Conservation (phyloP, 2,113 vertebrate species). For the Gasterosteus aculeatus region DNA sequence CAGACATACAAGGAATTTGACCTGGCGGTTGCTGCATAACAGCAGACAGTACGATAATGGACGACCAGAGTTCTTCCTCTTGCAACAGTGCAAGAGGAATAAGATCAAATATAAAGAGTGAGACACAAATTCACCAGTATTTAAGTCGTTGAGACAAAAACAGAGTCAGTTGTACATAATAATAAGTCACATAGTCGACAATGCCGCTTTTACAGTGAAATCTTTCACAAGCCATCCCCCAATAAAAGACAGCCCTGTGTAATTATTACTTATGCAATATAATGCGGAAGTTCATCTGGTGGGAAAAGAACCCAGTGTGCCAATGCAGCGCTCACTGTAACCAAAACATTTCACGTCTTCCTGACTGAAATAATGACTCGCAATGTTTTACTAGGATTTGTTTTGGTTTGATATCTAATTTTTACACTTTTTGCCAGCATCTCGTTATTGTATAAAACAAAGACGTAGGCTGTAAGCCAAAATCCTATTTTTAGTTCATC, state of each 20-base stretch:
- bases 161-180: not conserved
- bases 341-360: not conserved
- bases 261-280: not conserved
- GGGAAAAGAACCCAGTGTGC: not conserved
- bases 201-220: not conserved
- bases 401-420: not conserved
- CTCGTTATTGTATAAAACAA: not conserved
- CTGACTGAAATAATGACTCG: not conserved
- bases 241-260: not conserved
- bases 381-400: not conserved
- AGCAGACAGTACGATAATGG: too few relatives aligned
- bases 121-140: not conserved
- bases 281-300: not conserved
- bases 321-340: not conserved
- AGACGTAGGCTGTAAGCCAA: not conserved
- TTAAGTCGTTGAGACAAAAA: not conserved
- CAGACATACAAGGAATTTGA: too few relatives aligned
- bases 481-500: slow-evolving; percentile 17
- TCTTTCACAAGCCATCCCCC: not conserved
- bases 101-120: not conserved
- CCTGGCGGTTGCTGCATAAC: too few relatives aligned
- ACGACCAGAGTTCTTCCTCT: too few relatives aligned
- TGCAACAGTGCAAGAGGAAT: too few relatives aligned
- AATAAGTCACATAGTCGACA: not conserved
- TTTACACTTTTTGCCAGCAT: not conserved